Percentiles rank a stretch among this genome's conserved stretches.
Conservation (phyloP, 2,888 invertebrate genomes). For the Drosophila parthenogenetica region DNA sequence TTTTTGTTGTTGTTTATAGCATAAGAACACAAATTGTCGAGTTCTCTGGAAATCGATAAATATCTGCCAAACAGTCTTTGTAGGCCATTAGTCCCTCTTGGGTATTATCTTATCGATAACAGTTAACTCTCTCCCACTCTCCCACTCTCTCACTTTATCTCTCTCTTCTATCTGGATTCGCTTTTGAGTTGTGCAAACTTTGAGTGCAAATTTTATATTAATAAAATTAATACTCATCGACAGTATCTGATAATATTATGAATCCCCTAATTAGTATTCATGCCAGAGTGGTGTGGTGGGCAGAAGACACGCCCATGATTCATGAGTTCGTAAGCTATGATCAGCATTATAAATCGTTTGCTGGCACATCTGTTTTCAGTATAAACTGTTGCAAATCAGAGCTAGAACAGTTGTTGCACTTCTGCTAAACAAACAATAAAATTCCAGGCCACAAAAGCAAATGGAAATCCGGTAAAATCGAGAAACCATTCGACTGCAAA, state of each 20-base stretch:
- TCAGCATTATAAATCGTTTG: constrained; percentile 50
- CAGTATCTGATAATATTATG: constrained; percentile 21
- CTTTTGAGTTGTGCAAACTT: constrained; percentile 1
- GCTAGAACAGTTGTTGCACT: constrained; percentile 43
- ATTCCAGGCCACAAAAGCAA: constrained; percentile 24
- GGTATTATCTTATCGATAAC: constrained; percentile 21
- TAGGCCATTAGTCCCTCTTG: constrained; percentile 12
- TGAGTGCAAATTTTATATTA: constrained; percentile 6
- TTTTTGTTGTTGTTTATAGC: not conserved
- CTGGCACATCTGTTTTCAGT: constrained; percentile 37
- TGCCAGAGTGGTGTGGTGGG: not conserved
- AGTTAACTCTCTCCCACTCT: constrained; percentile 2
- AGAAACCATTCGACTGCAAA: not conserved
- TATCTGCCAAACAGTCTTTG: constrained; percentile 12
- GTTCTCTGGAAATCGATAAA: constrained; percentile 40
- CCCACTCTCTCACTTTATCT: not conserved
- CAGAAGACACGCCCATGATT: constrained; percentile 22
- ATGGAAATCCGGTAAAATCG: constrained; percentile 33
- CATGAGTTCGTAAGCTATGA: constrained; percentile 23
- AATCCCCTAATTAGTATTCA: constrained; percentile 28
- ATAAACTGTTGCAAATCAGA: constrained; percentile 17
- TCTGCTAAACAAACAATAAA: constrained; percentile 32
- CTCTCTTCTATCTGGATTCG: not conserved
- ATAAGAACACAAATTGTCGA: constrained; percentile 10
- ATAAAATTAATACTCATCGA: constrained; percentile 4